Evolutionary conservation across 2,797 vertebrate species (phyloP), one percentile per base, ranked within the genome.

Genomic region (Acipenser transmontanus): DNA sequence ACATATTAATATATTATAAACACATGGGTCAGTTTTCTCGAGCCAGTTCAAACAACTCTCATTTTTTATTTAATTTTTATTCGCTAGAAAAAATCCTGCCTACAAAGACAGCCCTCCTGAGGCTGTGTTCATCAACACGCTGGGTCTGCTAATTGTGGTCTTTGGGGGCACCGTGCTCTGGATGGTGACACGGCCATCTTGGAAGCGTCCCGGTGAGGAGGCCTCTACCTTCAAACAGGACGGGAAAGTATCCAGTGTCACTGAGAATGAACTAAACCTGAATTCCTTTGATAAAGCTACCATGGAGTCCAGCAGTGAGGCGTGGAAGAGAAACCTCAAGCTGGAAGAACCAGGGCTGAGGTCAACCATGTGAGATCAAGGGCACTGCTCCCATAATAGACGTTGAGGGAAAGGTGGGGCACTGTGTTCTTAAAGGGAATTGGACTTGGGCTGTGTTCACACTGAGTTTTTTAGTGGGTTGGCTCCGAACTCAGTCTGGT

Each of bases 141-240:
- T 99, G 2, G 95, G 97, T 65, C 56, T 98, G 72, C 75, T 99
- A 64, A 79, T 98, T 47, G 72, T 91, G 49, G 17, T 91, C 59
- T 99, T 91, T 69, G 96, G 95, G 48, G 89, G 74, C 2, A 76
- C 94, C 11, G 77, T 98, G 76, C 78, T 98, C 71, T 98, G 94
- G 94, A 95, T 97, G 69, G 90, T 81, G 72, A 97, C 93, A 74
- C 92, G 87, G 48, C 73, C 86, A 0, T 84, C 90, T 1, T 99
- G 97, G 97, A 97, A 94, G 80, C 93, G 97, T 17, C 96, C 97
- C 5, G 80, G 66, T n/a, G 93, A 91, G 69, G 80, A 86, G 59
- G 71, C 67, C 8, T 20, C 80, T 49, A 76, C 79, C 74, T 20
- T 70, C 61, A 68, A 81, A 70, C 82, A 71, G 66, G 74, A 70